Evolutionary conservation across 1,140 invertebrate genomes (phyloP), one percentile per base, ranked within the genome.

Genomic region (Magallana angulata): DNA sequence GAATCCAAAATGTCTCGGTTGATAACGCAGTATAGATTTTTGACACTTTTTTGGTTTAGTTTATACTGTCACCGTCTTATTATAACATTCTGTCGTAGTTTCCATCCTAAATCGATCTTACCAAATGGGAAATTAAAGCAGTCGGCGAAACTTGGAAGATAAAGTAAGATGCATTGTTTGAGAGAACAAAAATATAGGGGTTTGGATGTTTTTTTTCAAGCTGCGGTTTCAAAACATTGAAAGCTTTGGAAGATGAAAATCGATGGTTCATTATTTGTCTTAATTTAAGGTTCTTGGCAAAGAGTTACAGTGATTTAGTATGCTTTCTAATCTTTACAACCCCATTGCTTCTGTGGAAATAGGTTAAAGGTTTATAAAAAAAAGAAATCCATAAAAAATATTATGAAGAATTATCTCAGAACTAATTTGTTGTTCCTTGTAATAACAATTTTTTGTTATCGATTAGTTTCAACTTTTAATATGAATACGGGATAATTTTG

Each of bases 61-160:
- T 48, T 48, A 48, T 48, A 48, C 36, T 48, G 36, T 48, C 36
- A 48, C 36, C 36, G 1, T 2, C 36, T 48, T 48, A 48, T 5
- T 48, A 48, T 48, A 48, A 48, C 36, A 48, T 48, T 48, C 36
- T 48, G 3, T 48, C 14, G 24, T 30, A 36, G 68, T 48, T 30
- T 30, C 68, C 18, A 30, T 7, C 68, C 68, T 76, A 8, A 30
- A 76, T 76, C 68, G 68, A 76, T 76, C 68, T 12, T 76, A 4
- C 24, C 24, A 30, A 76, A 76, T 76, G 68, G 68, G 68, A 76
- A 76, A 76, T 76, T 76, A 24, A 76, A 76, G 7, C 68, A 76
- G 18, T 76, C 18, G 36, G 24, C 6, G 60, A 64, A 64, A 64
- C 18, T 64, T 16, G 16, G 16, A 64, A 48, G 60, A 30, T 30